phyloP scores from a whole-genome alignment of 2,797 vertebrate genomes.

The Uromys caudimaculatus region DNA sequence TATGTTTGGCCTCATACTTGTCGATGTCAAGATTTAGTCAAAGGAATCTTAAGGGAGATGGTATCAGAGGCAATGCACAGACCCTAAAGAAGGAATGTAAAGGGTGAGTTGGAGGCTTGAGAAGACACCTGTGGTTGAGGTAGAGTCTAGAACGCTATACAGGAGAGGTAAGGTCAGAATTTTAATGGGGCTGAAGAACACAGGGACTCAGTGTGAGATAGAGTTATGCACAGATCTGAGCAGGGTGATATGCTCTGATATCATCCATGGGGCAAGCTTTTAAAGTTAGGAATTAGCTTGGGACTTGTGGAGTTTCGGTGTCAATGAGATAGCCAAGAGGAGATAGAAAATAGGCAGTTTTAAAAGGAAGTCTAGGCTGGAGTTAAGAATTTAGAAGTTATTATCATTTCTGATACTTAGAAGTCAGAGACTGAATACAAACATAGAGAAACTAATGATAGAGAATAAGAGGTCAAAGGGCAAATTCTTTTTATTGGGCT shows the following conservation, averaged over 20 bases:
- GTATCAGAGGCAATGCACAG: neutral
- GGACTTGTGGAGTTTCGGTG: neutral
- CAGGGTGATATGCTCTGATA: neutral
- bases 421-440: neutral
- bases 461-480: neutral
- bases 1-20: neutral
- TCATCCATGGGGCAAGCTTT: neutral
- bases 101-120: neutral
- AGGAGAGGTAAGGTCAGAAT: neutral
- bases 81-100: neutral
- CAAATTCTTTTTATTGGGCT: neutral
- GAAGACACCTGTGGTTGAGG: neutral
- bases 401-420: neutral
- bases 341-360: neutral
- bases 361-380: neutral
- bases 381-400: conserved; percentile 5
- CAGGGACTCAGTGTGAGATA: neutral
- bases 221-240: neutral
- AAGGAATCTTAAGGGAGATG: neutral
- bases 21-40: neutral
- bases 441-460: neutral
- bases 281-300: neutral
- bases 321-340: neutral
- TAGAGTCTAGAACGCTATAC: neutral
- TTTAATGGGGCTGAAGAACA: neutral